phyloP scores from a whole-genome alignment of 2,888 invertebrate species.

The Bombylius major region DNA sequence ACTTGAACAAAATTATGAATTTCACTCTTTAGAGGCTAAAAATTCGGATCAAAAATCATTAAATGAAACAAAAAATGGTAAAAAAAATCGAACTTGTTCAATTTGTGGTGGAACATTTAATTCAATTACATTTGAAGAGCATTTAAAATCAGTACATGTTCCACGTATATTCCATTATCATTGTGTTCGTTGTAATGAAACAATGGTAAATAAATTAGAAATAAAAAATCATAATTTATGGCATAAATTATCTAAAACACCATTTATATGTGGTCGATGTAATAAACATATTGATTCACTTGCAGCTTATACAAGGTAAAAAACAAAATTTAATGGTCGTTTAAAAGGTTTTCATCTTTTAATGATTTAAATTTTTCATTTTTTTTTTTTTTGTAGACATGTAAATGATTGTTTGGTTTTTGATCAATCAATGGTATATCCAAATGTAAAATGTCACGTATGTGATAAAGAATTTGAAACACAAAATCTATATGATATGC shows the following conservation, averaged over 20 bases:
- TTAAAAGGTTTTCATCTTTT: too few relatives aligned
- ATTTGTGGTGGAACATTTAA: constrained; percentile 26
- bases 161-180: constrained; percentile 29
- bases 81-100: constrained; percentile 17
- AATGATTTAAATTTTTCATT: background rate
- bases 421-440: constrained; percentile 15
- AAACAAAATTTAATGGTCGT: background rate
- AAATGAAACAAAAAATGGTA: background rate
- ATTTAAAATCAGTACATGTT: constrained; percentile 22
- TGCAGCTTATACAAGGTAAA: constrained; percentile 16
- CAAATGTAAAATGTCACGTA: constrained; percentile 29
- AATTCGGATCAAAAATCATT: background rate
- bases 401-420: constrained; percentile 20
- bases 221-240: constrained; percentile 36
- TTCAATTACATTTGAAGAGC: constrained; percentile 10
- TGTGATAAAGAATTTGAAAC: constrained; percentile 30
- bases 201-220: constrained; percentile 32
- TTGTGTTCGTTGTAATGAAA: constrained; percentile 40
- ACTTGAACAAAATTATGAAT: too few relatives aligned
- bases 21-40: too few relatives aligned
- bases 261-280: constrained; percentile 39
- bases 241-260: constrained; percentile 33
- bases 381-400: constrained; percentile 20
- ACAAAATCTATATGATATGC: constrained; percentile 32
- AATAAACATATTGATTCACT: constrained; percentile 25